Percentiles rank a stretch among this genome's conserved stretches.
Evolutionary conservation across 2,888 invertebrate genomes (phyloP).

Genomic region (Cordilura impudica): DNA sequence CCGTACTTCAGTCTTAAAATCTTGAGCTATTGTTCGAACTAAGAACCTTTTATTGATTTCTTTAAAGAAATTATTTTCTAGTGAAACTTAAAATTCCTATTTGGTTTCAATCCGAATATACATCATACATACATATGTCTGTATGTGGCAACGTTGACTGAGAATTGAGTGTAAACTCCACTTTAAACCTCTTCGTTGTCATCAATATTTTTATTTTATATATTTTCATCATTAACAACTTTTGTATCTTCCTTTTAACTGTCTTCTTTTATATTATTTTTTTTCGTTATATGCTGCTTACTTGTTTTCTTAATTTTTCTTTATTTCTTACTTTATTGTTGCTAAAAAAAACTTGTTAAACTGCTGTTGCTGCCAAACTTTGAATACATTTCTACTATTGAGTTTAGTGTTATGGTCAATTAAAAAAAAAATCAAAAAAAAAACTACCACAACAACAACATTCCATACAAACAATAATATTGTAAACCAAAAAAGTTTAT

Average conservation of each 20-base stretch:
- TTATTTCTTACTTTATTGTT: constrained; percentile 31
- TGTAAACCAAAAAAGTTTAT: constrained; percentile 1
- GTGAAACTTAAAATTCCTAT: no score
- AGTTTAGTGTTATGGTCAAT: constrained; percentile 34
- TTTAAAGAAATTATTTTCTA: no score
- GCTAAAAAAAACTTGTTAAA: constrained; percentile 54
- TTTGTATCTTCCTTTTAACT: background rate
- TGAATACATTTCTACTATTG: constrained; percentile 19
- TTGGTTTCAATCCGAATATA: no score
- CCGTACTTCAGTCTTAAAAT: no score
- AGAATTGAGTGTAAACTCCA: background rate
- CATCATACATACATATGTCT: no score
- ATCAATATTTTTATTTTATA: background rate
- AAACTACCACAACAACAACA: constrained; percentile 43
- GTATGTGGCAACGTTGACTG: background rate
- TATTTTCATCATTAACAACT: background rate
- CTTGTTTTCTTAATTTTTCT: constrained; percentile 29
- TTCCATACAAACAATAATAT: constrained; percentile 38
- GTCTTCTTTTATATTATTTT: constrained; percentile 15
- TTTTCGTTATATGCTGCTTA: constrained; percentile 21
- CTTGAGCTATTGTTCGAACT: no score
- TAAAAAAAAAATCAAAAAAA: background rate
- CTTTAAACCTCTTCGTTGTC: background rate
- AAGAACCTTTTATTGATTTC: no score
- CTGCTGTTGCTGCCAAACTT: constrained; percentile 57